Evolutionary conservation across 2,113 vertebrate species (phyloP).

Genomic region (Sisor rabdophorus): DNA sequence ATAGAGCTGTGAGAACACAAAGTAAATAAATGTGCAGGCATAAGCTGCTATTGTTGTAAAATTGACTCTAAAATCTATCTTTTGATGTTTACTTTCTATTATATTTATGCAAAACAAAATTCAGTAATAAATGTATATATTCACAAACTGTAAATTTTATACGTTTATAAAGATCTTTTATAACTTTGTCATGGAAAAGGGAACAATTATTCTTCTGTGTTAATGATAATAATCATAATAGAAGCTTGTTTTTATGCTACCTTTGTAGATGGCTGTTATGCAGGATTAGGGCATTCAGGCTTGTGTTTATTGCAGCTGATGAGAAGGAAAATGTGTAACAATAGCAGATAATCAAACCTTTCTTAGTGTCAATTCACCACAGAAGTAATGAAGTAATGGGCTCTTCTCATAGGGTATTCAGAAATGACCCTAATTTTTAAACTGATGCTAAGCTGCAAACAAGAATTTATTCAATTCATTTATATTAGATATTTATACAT

Average conservation of each 20-base stretch:
- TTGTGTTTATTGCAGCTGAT: slow-evolving; percentile 48
- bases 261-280: slow-evolving; percentile 43
- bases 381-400: slow-evolving; percentile 32
- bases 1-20: neutral
- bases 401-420: slow-evolving; percentile 15
- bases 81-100: neutral
- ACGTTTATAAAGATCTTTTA: slow-evolving; percentile 34
- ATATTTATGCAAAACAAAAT: slow-evolving; percentile 16
- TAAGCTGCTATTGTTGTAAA: slow-evolving; percentile 5
- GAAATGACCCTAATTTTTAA: slow-evolving; percentile 29
- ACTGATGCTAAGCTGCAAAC: too few species aligned
- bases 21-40: slow-evolving; percentile 8
- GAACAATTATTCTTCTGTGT: slow-evolving; percentile 52
- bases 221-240: slow-evolving; percentile 56
- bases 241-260: slow-evolving; percentile 48
- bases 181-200: slow-evolving; percentile 42
- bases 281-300: slow-evolving; percentile 43
- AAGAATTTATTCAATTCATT: too few species aligned
- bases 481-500: too few species aligned
- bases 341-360: slow-evolving; percentile 48
- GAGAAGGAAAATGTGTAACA: slow-evolving; percentile 36
- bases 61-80: slow-evolving; percentile 1
- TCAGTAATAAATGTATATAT: neutral
- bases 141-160: too few species aligned
- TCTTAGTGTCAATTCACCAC: slow-evolving; percentile 29